Evolutionary conservation across 2,888 invertebrate species (phyloP), one percentile per base, ranked within the genome.

Genomic region (Mesochorus sp.): DNA sequence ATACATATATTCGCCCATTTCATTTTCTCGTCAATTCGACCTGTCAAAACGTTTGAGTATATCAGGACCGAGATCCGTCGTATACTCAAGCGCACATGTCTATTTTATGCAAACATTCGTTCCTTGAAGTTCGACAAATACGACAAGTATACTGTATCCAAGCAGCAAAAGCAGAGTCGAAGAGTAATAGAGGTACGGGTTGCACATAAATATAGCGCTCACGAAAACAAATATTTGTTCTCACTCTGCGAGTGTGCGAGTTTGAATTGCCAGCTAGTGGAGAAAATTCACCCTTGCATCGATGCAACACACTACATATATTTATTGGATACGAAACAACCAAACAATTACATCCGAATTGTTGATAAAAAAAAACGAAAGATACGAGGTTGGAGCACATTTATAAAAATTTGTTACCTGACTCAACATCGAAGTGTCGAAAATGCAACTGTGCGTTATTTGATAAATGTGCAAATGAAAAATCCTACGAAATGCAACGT

Each of bases 21-120:
- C n/a, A 14, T 26, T 26, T 42, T 8, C n/a, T 5, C 37, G 24
- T 19, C 14, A 26, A 26, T 59, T 21, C 14, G 3, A 5, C n/a
- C 44, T 10, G 10, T 8, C 14, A 26, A 10, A 24, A 42, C 8
- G 14, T 42, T 2, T 8, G 14, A 47, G 17, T 4, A 12, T 10
- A 19, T 8, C 47, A 21, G 21, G 19, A 47, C 47, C 6, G 6
- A 47, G 21, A 39, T 26, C 8, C 31, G n/a, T 8, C 12, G 24
- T 24, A 26, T 24, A 42, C 8, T 12, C 19, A 34, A 19, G 8
- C n/a, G 28, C 12, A 31, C n/a, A 6, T 55, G 10, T 51, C n/a
- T 24, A 61, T 51, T 51, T 51, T 26, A 51, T 59, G 70, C 28
- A 71, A 61, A 19, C 51, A 39, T 49, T 37, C 26, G 39, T 37